Evolutionary conservation across 1,140 invertebrate species (phyloP), one percentile per base, ranked within the genome.

Genomic region (Daktulosphaira vitifoliae): DNA sequence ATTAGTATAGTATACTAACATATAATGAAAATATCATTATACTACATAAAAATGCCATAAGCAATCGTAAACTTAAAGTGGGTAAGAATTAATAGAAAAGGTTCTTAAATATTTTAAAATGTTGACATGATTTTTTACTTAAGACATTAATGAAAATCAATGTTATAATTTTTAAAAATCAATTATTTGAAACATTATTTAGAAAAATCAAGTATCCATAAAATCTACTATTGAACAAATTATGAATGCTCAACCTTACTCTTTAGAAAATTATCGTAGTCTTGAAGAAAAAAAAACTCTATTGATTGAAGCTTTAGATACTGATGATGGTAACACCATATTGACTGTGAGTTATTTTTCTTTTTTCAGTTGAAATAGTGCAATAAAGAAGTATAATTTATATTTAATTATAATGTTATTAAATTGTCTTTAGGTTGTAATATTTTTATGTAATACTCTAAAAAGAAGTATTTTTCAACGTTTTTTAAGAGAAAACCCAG

Each of bases 291-390:
- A 81, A 73, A 79, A 75, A 65, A 68, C 74, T 9, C 67, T 81
- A 9, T 70, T 81, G 8, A 76, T 78, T 70, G 73, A 73, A 52
- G 77, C 78, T n/a, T 74, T 80, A 39, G 69, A 69, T 54, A 74
- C 72, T 59, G 77, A 79, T 44, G 76, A 81, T 76, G 80, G 79
- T 69, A 79, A 81, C 73, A 75, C 78, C 18, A 80, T 79, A 70
- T 70, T 81, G 64, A 74, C 77, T 62, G 78, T 81, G 71, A 68
- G 71, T 67, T 37, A 69, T 48, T 38, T 66, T 50, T 56, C 37
- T 65, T 65, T 26, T 7, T 50, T 66, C 26, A 48, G 16, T 49
- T 66, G 39, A 33, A 66, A n/a, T n/a, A n/a, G n/a, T n/a, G n/a
- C n/a, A n/a, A n/a, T n/a, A n/a, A n/a, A 23, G 16, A 54, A 42